phyloP scores from a whole-genome alignment of 2,888 invertebrate genomes.

The Melanargia galathea region DNA sequence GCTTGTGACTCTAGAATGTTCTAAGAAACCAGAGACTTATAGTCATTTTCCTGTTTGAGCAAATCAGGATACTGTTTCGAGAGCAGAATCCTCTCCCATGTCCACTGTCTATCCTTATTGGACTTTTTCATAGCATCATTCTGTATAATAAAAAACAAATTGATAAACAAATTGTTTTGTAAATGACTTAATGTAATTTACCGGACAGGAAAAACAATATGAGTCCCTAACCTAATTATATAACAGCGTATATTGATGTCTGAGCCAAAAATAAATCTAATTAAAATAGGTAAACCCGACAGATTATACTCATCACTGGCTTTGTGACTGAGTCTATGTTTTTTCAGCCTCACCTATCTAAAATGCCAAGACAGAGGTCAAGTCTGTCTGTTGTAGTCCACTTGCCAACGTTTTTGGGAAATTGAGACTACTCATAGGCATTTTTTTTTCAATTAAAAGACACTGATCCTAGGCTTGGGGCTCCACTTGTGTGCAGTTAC shows the following conservation, averaged over 20 bases:
- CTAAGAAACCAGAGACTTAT: too few relatives aligned
- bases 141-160: background rate
- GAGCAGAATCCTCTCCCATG: too few relatives aligned
- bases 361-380: background rate
- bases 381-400: background rate
- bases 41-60: too few relatives aligned
- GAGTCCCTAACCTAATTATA: background rate
- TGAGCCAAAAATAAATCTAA: conserved; percentile 16
- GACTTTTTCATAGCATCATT: too few relatives aligned
- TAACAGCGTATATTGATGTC: background rate
- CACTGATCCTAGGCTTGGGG: too few relatives aligned
- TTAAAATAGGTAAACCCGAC: conserved; percentile 2
- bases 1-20: too few relatives aligned
- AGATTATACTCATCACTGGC: conserved; percentile 4
- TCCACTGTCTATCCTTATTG: too few relatives aligned
- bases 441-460: too few relatives aligned
- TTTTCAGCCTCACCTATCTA: background rate
- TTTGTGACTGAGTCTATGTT: background rate
- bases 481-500: too few relatives aligned
- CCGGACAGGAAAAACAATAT: conserved; percentile 10
- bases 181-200: background rate
- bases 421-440: too few relatives aligned
- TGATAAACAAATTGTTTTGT: too few relatives aligned
- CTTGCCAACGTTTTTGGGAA: background rate
- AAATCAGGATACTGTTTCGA: too few relatives aligned